Conservation (phyloP, 2,797 vertebrate species). For the Peromyscus eremicus region DNA sequence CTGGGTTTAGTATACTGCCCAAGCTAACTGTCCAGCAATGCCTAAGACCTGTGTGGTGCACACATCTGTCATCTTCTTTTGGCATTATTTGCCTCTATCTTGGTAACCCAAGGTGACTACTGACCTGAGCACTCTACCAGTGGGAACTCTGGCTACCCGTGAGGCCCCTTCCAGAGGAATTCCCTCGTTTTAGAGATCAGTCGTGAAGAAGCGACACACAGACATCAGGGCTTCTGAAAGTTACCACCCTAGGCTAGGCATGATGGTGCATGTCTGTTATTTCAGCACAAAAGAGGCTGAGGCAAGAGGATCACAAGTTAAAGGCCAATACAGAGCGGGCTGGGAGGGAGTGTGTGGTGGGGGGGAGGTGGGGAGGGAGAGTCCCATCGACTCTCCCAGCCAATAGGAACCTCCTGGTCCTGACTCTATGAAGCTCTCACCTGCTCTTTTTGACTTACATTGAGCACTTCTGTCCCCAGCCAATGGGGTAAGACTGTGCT, state of each 20-base stretch:
- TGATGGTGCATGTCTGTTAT: not conserved
- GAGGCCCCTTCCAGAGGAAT: not conserved
- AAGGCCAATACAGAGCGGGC: not conserved
- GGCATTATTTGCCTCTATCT: not conserved
- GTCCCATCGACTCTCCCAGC: not conserved
- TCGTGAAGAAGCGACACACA: conserved; percentile 14
- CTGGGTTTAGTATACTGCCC: not conserved
- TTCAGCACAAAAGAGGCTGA: not conserved
- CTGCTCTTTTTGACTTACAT: not conserved
- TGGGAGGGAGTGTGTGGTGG: not conserved
- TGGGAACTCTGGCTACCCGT: not conserved
- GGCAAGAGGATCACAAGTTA: not conserved
- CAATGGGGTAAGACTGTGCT: not conserved
- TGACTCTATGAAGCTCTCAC: not conserved
- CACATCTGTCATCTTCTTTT: not conserved
- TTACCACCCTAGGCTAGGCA: not conserved
- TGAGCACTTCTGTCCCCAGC: not conserved
- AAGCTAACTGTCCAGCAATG: not conserved
- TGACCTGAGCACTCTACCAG: not conserved
- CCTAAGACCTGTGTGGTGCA: not conserved
- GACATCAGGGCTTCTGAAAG: conserved; percentile 34
- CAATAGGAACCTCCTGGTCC: not conserved
- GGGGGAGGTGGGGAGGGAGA: not conserved
- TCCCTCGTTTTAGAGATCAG: not conserved
- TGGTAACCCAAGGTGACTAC: not conserved